Percentiles rank a stretch among this genome's conserved stretches.
Conservation (phyloP, 2,888 invertebrate genomes). For the Asteroscopus sphinx region DNA sequence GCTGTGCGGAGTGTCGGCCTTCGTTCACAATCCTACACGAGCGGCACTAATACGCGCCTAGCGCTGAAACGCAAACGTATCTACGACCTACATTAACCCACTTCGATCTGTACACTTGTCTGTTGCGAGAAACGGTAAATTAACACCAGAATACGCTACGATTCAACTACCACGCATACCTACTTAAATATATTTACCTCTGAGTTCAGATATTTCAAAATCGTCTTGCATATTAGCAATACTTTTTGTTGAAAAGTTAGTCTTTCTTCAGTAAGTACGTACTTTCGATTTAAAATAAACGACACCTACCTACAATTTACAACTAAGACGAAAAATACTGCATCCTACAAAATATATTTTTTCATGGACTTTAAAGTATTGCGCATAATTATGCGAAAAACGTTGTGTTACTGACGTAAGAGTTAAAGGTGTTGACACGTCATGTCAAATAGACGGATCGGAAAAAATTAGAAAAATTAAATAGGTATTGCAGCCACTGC, state of each 20-base stretch:
- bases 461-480: not conserved
- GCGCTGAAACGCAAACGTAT: constrained; percentile 28
- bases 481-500: not conserved
- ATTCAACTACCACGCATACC: not conserved
- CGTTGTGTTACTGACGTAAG: constrained; percentile 11
- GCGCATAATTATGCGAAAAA: constrained; percentile 3
- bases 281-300: constrained; percentile 46
- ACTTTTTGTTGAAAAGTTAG: constrained; percentile 25
- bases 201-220: constrained; percentile 19
- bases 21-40: constrained; percentile 42
- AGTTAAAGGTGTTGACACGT: constrained; percentile 24
- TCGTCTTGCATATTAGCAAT: constrained; percentile 26
- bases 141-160: constrained; percentile 11
- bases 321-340: constrained; percentile 10
- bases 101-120: constrained; percentile 28
- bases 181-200: constrained; percentile 1
- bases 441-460: constrained; percentile 8
- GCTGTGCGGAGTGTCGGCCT: constrained; percentile 47
- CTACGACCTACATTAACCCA: constrained; percentile 38
- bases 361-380: constrained; percentile 9
- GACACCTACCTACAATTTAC: constrained; percentile 8
- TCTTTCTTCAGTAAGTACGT: constrained; percentile 24
- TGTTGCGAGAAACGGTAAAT: constrained; percentile 11
- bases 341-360: constrained; percentile 25
- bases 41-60: constrained; percentile 21